Percentiles rank a stretch among this genome's conserved stretches.
These are phyloP conservation scores for Chaetorhynchus papuensis DNA, from an alignment of 2,113 vertebrate species.

Conservation along the genomic window DNA sequence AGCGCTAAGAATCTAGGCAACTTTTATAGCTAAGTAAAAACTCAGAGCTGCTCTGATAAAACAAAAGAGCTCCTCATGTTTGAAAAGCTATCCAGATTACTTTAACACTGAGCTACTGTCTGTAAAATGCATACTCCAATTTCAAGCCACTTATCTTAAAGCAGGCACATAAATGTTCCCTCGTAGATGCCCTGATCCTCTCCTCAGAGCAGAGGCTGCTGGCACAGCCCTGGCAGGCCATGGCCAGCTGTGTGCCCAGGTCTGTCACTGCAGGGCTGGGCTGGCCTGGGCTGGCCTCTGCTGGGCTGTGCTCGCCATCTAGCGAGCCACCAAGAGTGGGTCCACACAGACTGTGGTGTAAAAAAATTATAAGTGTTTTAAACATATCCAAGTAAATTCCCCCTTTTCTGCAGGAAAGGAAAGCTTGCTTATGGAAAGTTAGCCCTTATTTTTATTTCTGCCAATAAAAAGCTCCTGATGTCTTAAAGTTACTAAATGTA, in stretches of 20 bases:
- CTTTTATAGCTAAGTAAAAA: not conserved
- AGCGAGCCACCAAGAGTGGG: not conserved
- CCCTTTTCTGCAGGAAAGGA: not conserved
- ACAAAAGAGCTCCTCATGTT: not conserved
- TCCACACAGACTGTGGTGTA: fast-evolving
- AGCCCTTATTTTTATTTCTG: not conserved
- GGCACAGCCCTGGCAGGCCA: too few species aligned
- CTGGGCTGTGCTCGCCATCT: slow-evolving; percentile 41
- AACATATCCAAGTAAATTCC: not conserved
- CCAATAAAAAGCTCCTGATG: not conserved
- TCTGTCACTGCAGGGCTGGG: not conserved
- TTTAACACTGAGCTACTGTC: not conserved
- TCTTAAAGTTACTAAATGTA: not conserved
- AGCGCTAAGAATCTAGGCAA: not conserved
- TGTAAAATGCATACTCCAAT: not conserved
- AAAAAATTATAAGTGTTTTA: not conserved
- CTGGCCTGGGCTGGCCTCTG: not conserved
- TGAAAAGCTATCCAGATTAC: not conserved
- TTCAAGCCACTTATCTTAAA: not conserved
- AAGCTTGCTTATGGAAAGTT: not conserved
- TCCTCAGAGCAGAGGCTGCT: not conserved
- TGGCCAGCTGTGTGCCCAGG: fast-evolving
- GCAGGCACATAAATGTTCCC: not conserved
- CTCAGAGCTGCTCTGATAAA: not conserved
- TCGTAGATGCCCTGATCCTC: not conserved